A percentile compares a stretch with the other conserved stretches of the same genome.
These are phyloP conservation scores for Pseudomyrmex pallidus DNA, from an alignment of 1,140 invertebrate genomes.

Conservation along the genomic window DNA sequence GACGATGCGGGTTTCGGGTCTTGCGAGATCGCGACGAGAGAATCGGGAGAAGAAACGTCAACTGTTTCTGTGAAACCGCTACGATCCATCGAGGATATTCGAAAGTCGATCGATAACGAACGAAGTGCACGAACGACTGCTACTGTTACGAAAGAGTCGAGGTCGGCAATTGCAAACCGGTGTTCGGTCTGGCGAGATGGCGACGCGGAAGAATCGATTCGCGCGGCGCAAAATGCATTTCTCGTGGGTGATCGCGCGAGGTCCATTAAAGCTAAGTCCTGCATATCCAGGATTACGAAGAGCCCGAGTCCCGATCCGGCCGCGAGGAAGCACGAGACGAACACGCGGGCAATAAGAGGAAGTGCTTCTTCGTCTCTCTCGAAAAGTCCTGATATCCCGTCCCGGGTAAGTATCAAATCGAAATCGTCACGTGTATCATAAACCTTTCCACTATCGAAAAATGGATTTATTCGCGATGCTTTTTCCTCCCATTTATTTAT, in stretches of 20 bases:
- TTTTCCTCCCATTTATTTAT: background rate
- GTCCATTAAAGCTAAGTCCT: slow-evolving; percentile 61
- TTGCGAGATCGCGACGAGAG: background rate
- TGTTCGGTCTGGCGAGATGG: slow-evolving; percentile 16
- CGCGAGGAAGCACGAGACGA: slow-evolving; percentile 57
- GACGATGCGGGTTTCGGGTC: background rate
- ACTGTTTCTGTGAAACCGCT: slow-evolving; percentile 53
- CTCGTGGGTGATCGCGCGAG: slow-evolving; percentile 16
- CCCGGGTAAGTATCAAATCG: slow-evolving; percentile 67
- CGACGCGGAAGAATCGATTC: slow-evolving; percentile 7
- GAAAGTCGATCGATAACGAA: slow-evolving; percentile 67
- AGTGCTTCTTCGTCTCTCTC: slow-evolving; percentile 68
- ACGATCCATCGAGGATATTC: slow-evolving; percentile 75
- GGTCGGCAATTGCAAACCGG: slow-evolving; percentile 65
- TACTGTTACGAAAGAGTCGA: background rate
- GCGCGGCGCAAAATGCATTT: background rate
- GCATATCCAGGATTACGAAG: slow-evolving; percentile 72
- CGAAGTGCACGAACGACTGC: too few relatives aligned
- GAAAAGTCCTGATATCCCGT: slow-evolving; percentile 68
- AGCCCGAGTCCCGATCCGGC: slow-evolving; percentile 71
- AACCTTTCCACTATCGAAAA: too few relatives aligned
- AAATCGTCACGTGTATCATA: background rate
- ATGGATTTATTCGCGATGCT: background rate
- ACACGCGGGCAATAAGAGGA: slow-evolving; percentile 59
- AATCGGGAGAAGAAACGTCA: background rate